phyloP scores from a whole-genome alignment of 2,888 invertebrate species.

The Drosophila austrosaltans region DNA sequence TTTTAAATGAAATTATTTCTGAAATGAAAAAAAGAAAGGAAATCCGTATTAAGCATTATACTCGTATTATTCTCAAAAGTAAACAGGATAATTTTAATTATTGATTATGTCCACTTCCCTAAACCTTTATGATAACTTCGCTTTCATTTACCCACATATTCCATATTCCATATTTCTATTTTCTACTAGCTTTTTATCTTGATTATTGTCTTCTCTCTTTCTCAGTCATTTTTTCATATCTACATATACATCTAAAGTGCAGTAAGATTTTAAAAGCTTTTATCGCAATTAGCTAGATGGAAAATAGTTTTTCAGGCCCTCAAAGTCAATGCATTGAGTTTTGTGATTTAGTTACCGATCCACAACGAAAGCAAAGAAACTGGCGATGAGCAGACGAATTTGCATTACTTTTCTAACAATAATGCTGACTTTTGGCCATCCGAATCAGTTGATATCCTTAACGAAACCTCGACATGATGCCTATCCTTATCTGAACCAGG shows the following conservation, averaged over 20 bases:
- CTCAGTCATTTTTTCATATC: background rate
- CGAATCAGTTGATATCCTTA: background rate
- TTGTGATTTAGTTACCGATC: background rate
- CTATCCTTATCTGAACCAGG: background rate
- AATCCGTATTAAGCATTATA: too few relatives aligned
- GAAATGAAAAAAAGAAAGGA: too few relatives aligned
- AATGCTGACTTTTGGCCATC: background rate
- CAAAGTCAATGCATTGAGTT: background rate
- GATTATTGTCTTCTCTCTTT: background rate
- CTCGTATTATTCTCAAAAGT: background rate
- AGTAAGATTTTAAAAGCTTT: background rate
- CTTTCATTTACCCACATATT: background rate
- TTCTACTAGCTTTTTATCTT: background rate
- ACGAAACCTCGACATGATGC: background rate
- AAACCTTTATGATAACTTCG: background rate
- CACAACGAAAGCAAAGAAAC: background rate
- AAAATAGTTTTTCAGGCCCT: background rate
- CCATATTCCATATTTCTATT: background rate
- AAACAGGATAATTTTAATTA: background rate
- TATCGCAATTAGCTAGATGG: background rate
- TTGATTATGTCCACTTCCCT: background rate
- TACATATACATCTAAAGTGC: background rate
- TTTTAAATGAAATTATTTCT: background rate
- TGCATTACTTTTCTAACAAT: background rate
- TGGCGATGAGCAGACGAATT: background rate